phyloP scores from a whole-genome alignment of 1,140 invertebrate genomes.

The Coptotermes formosanus region DNA sequence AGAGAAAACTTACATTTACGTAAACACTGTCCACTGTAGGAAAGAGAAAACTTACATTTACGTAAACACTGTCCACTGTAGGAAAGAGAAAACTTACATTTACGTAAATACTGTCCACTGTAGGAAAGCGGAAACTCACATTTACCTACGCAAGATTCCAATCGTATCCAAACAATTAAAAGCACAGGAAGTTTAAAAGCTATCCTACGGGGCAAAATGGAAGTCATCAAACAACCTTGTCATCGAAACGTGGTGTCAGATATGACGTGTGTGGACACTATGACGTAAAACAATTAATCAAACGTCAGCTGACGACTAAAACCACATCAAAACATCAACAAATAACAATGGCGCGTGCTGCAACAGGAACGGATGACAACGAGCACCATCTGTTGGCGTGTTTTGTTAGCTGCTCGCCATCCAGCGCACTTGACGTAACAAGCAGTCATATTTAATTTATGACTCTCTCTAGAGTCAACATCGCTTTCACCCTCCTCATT shows the following conservation, averaged over 20 bases:
- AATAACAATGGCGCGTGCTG: background rate
- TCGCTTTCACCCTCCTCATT: background rate
- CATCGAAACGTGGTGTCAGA: background rate
- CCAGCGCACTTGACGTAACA: background rate
- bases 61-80: too few relatives aligned
- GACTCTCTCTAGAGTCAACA: background rate
- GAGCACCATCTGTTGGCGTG: background rate
- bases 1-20: too few relatives aligned
- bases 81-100: too few relatives aligned
- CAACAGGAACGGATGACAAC: background rate
- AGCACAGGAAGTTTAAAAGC: too few relatives aligned
- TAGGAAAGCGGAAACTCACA: too few relatives aligned
- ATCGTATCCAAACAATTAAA: too few relatives aligned
- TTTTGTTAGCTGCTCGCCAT: background rate
- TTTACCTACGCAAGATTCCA: too few relatives aligned
- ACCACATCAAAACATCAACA: conserved; percentile 16
- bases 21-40: too few relatives aligned
- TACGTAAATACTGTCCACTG: too few relatives aligned
- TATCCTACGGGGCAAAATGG: background rate
- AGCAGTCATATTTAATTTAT: background rate
- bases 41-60: too few relatives aligned
- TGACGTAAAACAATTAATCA: background rate
- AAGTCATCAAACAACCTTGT: background rate
- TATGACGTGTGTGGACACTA: background rate
- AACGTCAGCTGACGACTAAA: conserved; percentile 4